A percentile compares a stretch with the other conserved stretches of the same genome.
These are phyloP conservation scores for Acrossocheilus wenchowensis DNA, from an alignment of 2,797 vertebrate genomes.

Conservation along the genomic window DNA sequence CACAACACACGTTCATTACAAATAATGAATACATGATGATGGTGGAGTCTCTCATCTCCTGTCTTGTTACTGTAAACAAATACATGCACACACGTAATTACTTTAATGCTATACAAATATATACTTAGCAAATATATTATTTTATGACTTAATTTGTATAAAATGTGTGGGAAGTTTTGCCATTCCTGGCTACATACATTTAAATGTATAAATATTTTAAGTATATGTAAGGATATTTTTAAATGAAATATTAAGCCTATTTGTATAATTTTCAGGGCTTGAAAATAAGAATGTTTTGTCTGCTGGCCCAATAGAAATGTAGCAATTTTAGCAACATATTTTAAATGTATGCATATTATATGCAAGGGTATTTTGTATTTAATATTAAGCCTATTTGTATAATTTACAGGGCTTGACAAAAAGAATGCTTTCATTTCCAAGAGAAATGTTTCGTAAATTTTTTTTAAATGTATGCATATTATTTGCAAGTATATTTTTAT, in stretches of 20 bases:
- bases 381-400: not conserved
- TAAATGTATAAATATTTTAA: not conserved
- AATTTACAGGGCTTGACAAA: not conserved
- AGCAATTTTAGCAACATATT: not conserved
- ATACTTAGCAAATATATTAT: not conserved
- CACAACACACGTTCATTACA: constrained; percentile 42
- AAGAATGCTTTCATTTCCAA: not conserved
- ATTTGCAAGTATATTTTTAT: not conserved
- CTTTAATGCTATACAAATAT: not conserved
- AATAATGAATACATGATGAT: constrained; percentile 61
- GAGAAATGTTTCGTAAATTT: not conserved
- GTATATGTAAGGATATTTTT: not conserved
- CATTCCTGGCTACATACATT: not conserved
- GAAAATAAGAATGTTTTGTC: not conserved
- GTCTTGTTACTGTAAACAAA: constrained; percentile 39
- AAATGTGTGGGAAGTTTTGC: not conserved
- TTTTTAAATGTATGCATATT: too few species aligned
- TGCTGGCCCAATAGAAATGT: not conserved
- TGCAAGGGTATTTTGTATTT: not conserved
- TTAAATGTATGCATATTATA: not conserved
- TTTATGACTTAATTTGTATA: not conserved
- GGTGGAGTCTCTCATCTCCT: constrained; percentile 59
- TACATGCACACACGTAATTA: constrained; percentile 56
- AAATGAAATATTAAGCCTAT: not conserved
- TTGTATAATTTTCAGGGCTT: not conserved